A percentile compares a stretch with the other conserved stretches of the same genome.
Conservation (phyloP, 2,888 invertebrate species). For the Meandrusa payeni region DNA sequence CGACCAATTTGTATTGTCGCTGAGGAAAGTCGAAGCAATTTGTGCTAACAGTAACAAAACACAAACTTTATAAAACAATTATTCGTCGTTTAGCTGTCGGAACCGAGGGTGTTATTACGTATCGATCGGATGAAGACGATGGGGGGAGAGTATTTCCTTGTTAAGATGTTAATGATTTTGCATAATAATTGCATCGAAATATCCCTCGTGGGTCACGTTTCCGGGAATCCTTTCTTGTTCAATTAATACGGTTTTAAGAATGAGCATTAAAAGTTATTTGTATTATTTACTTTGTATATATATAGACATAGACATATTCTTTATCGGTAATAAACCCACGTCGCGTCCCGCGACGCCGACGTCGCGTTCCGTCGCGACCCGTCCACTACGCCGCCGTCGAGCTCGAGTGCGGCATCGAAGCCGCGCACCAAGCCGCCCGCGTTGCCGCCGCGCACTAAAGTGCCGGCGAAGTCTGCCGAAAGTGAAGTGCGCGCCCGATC, state of each 20-base stretch:
- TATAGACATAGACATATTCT: too few species aligned
- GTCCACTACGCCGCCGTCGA: too few species aligned
- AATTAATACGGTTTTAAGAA: conserved; percentile 17
- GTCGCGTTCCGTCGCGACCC: too few species aligned
- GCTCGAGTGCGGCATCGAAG: too few species aligned
- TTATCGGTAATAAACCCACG: too few species aligned
- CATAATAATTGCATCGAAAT: conserved; percentile 61
- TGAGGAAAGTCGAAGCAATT: conserved; percentile 14
- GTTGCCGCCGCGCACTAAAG: too few species aligned
- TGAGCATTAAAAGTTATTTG: conserved; percentile 3
- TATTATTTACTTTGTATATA: conserved; percentile 1
- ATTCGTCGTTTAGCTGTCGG: conserved; percentile 26
- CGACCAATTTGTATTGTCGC: conserved; percentile 8
- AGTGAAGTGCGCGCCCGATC: too few species aligned
- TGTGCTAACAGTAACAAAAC: conserved; percentile 18
- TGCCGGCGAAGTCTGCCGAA: too few species aligned
- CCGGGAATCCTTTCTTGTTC: conserved; percentile 20
- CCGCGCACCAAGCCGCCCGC: too few species aligned
- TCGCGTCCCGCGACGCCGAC: too few species aligned
- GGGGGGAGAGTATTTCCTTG: conserved; percentile 47
- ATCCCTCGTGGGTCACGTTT: conserved; percentile 26
- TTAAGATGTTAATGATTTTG: conserved; percentile 70
- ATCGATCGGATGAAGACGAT: conserved; percentile 43
- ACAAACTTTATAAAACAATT: conserved; percentile 26
- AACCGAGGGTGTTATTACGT: conserved; percentile 37